A percentile compares a stretch with the other conserved stretches of the same genome.
phyloP scores from a whole-genome alignment of 2,113 vertebrate genomes.

The Oxyura jamaicensis region DNA sequence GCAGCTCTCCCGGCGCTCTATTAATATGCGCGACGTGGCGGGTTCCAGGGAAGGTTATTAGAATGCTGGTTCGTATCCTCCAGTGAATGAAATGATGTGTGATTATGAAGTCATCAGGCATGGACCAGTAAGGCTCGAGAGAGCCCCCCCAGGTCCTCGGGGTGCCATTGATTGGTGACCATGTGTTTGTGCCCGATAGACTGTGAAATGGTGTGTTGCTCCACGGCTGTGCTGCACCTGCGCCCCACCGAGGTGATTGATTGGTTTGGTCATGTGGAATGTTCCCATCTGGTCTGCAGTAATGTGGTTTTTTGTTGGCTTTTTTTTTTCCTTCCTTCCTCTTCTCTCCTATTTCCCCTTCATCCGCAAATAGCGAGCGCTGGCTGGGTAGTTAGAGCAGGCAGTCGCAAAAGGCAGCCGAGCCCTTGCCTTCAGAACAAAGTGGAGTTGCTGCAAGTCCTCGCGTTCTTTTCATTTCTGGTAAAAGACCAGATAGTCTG shows the following conservation, averaged over 20 bases:
- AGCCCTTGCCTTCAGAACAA: conserved; percentile 77
- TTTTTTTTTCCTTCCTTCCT: conserved; percentile 40
- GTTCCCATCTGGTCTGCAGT: conserved; percentile 99
- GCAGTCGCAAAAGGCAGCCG: conserved; percentile 82
- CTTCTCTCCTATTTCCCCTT: conserved; percentile 60
- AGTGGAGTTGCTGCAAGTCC: conserved; percentile 57
- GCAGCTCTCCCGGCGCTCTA: conserved; percentile 73
- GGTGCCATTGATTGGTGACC: conserved; percentile 99
- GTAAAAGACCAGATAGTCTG: not conserved
- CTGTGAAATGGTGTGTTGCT: conserved; percentile 99
- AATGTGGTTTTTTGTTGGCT: conserved; percentile 82
- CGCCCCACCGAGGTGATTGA: conserved; percentile 99
- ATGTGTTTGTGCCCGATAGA: conserved; percentile 99
- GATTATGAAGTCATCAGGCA: conserved; percentile 99
- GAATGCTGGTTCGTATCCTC: conserved; percentile 92
- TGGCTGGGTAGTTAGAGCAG: conserved; percentile 82
- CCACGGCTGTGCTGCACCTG: conserved; percentile 99
- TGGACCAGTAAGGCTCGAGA: conserved; percentile 92
- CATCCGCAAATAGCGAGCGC: conserved; percentile 82
- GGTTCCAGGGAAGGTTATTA: conserved; percentile 89
- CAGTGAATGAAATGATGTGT: conserved; percentile 97
- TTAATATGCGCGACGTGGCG: conserved; percentile 88
- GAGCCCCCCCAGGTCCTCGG: conserved; percentile 91
- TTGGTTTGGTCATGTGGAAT: conserved; percentile 99
- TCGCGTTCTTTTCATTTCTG: not conserved